phyloP scores from a whole-genome alignment of 2,113 vertebrate genomes.

The Verasper variegatus region DNA sequence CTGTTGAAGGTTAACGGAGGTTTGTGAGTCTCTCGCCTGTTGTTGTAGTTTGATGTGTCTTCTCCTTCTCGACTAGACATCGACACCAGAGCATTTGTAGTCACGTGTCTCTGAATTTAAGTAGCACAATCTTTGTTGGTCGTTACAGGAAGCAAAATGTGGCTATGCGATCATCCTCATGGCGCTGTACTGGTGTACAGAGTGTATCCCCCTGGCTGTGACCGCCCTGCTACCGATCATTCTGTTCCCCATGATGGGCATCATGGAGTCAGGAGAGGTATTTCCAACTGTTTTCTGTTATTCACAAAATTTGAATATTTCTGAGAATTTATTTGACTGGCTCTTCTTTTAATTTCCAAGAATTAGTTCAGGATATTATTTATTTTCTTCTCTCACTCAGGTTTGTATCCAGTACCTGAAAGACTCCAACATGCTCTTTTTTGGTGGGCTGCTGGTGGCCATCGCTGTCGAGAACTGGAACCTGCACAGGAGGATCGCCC shows the following conservation, averaged over 20 bases:
- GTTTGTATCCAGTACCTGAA: conserved; percentile 86
- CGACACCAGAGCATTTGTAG: not conserved
- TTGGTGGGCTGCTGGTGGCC: conserved; percentile 88
- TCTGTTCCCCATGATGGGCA: conserved; percentile 88
- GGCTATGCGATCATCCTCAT: conserved; percentile 88
- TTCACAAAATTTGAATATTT: too few species aligned
- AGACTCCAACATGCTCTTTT: conserved; percentile 87
- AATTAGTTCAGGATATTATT: not conserved
- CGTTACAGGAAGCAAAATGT: conserved; percentile 84
- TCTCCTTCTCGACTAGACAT: not conserved
- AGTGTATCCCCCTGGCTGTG: conserved; percentile 88
- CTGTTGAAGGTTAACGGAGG: not conserved
- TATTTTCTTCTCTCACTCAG: conserved; percentile 63
- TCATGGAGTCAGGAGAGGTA: conserved; percentile 87
- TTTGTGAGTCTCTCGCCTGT: not conserved
- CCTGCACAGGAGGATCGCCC: conserved; percentile 88
- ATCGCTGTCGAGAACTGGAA: conserved; percentile 86
- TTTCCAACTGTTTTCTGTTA: conserved; percentile 16
- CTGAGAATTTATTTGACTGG: not conserved
- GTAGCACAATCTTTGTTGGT: not conserved
- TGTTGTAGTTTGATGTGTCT: not conserved
- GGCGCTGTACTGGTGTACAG: conserved; percentile 90
- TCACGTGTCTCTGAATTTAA: not conserved
- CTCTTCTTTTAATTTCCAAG: not conserved
- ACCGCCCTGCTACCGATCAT: conserved; percentile 88